Percentiles rank a stretch among this genome's conserved stretches.
Conservation (phyloP, 1,140 invertebrate species). For the Drosophila chauvacae region DNA sequence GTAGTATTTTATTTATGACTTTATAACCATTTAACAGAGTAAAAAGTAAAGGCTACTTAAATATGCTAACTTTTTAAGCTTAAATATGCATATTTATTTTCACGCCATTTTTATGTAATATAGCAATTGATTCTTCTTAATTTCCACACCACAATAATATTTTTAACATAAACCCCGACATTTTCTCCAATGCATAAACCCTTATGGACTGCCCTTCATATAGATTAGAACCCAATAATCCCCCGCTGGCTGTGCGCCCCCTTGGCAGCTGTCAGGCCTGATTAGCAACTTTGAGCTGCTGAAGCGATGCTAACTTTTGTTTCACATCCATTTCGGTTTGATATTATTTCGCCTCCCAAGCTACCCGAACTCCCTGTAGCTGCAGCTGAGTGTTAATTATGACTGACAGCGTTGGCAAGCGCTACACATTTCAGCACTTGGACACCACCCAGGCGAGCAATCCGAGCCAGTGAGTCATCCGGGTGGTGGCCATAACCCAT, state of each 20-base stretch:
- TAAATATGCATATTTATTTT: too few relatives aligned
- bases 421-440: slow-evolving; percentile 51
- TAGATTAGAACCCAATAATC: slow-evolving; percentile 3
- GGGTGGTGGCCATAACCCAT: neutral
- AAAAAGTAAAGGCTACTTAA: too few relatives aligned
- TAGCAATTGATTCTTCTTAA: too few relatives aligned
- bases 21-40: too few relatives aligned
- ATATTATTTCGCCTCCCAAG: slow-evolving; percentile 48
- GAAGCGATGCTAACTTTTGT: slow-evolving; percentile 61
- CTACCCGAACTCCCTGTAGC: neutral
- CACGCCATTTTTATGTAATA: too few relatives aligned
- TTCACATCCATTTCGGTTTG: slow-evolving; percentile 56
- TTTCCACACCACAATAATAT: too few relatives aligned
- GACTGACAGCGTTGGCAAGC: slow-evolving; percentile 63
- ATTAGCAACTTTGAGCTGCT: slow-evolving; percentile 61
- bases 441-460: slow-evolving; percentile 4
- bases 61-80: too few relatives aligned
- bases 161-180: neutral
- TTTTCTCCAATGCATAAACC: neutral
- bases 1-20: too few relatives aligned
- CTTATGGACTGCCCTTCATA: neutral
- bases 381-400: slow-evolving; percentile 63
- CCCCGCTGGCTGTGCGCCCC: neutral
- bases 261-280: slow-evolving; percentile 48
- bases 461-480: slow-evolving; percentile 17